Percentiles rank a stretch among this genome's conserved stretches.
Evolutionary conservation across 2,113 vertebrate species (phyloP).

Genomic region (Cacatua alba): DNA sequence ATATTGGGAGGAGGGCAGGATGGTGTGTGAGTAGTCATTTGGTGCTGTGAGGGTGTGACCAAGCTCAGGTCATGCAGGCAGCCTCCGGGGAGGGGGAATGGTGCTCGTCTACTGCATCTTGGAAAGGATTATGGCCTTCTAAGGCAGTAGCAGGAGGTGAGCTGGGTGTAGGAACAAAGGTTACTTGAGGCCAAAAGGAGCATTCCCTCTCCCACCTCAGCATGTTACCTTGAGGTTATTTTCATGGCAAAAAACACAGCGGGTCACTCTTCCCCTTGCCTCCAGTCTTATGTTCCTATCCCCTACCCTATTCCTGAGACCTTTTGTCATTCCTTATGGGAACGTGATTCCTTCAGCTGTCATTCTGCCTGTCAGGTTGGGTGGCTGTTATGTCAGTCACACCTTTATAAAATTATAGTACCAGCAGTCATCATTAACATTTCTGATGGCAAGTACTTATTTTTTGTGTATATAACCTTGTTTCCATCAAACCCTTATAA

Average conservation of each 20-base stretch:
- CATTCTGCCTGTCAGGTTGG: neutral
- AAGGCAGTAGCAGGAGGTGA: rapidly evolving
- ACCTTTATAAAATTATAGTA: neutral
- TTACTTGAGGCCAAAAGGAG: neutral
- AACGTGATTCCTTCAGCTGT: neutral
- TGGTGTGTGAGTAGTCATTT: rapidly evolving
- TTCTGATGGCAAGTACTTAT: neutral
- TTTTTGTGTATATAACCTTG: neutral
- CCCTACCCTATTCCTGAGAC: neutral
- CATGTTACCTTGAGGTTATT: neutral
- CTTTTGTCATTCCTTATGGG: neutral
- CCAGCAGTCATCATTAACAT: neutral
- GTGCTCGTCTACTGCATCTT: neutral
- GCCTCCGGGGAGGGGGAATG: rapidly evolving
- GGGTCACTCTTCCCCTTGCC: neutral
- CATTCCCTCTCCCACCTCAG: neutral
- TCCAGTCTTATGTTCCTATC: neutral
- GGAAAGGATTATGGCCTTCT: neutral
- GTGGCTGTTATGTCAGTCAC: neutral
- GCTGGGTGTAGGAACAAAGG: neutral
- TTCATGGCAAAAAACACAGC: neutral
- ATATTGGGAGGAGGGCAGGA: neutral
- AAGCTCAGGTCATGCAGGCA: neutral
- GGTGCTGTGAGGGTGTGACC: rapidly evolving
- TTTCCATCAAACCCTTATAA: neutral